Percentiles rank a stretch among this genome's conserved stretches.
Conservation (phyloP, 2,888 invertebrate genomes). For the Meteorus colon region DNA sequence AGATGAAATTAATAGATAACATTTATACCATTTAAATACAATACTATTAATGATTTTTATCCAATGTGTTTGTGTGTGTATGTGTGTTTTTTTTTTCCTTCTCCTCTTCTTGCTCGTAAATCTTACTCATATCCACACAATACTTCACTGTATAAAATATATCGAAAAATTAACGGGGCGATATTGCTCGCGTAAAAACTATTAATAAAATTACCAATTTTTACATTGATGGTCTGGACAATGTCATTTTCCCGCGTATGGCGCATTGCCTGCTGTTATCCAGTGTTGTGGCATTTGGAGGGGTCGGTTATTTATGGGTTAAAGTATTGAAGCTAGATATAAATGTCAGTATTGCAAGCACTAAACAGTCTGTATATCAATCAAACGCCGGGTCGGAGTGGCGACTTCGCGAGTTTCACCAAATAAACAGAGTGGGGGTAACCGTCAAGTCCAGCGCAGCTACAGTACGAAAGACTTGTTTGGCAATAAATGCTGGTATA, state of each 20-base stretch:
- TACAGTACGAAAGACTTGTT: slow-evolving; percentile 37
- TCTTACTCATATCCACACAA: too few relatives aligned
- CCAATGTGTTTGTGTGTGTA: too few relatives aligned
- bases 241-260: slow-evolving; percentile 25
- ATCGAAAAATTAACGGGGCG: slow-evolving; percentile 35
- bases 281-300: slow-evolving; percentile 58
- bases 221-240: slow-evolving; percentile 40
- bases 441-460: slow-evolving; percentile 22
- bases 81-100: not conserved
- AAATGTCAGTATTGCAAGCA: slow-evolving; percentile 73
- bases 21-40: too few relatives aligned
- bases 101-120: too few relatives aligned
- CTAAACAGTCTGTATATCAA: slow-evolving; percentile 74
- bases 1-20: too few relatives aligned
- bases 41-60: too few relatives aligned
- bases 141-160: not conserved
- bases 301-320: slow-evolving; percentile 70
- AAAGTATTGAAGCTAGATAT: slow-evolving; percentile 71
- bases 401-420: slow-evolving; percentile 54
- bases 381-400: slow-evolving; percentile 66
- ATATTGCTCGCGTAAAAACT: slow-evolving; percentile 32
- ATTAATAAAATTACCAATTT: slow-evolving; percentile 38
- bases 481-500: not conserved
- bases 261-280: not conserved
- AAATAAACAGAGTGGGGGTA: slow-evolving; percentile 23